Evolutionary conservation across 2,888 invertebrate genomes (phyloP).

Genomic region (Coecobrya sp.): DNA sequence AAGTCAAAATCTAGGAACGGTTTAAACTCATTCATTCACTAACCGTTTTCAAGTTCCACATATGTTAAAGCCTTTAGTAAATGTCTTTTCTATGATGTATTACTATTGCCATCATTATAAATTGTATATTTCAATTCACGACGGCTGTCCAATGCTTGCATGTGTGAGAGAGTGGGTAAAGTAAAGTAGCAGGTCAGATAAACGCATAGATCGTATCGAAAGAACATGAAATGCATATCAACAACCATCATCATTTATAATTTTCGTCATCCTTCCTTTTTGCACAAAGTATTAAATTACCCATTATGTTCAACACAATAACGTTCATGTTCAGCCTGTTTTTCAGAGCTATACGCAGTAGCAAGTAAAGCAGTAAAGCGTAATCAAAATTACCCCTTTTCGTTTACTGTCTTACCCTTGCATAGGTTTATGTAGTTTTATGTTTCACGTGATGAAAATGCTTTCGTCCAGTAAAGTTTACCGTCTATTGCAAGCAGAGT

Average conservation of each 20-base stretch:
- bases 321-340: background rate
- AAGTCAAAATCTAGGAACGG: too few relatives aligned
- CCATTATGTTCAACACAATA: slow-evolving; percentile 26
- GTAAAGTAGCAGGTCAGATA: slow-evolving; percentile 6
- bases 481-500: too few relatives aligned
- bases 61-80: too few relatives aligned
- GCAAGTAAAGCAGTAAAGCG: slow-evolving; percentile 26
- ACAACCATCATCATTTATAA: slow-evolving; percentile 52
- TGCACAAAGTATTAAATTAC: slow-evolving; percentile 29
- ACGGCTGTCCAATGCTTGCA: background rate
- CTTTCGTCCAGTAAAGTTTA: background rate
- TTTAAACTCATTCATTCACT: too few relatives aligned
- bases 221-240: slow-evolving; percentile 58
- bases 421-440: background rate
- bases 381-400: slow-evolving; percentile 35
- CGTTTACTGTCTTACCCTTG: background rate
- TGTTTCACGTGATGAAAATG: background rate
- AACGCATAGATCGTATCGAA: background rate
- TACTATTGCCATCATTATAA: background rate
- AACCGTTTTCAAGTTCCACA: too few relatives aligned
- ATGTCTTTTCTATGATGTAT: too few relatives aligned
- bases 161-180: background rate
- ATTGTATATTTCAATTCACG: background rate
- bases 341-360: background rate
- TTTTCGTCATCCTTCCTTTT: slow-evolving; percentile 63